Base-by-base conservation (phyloP, 1,140 invertebrate species). In the Marisa cornuarietis region DNA sequence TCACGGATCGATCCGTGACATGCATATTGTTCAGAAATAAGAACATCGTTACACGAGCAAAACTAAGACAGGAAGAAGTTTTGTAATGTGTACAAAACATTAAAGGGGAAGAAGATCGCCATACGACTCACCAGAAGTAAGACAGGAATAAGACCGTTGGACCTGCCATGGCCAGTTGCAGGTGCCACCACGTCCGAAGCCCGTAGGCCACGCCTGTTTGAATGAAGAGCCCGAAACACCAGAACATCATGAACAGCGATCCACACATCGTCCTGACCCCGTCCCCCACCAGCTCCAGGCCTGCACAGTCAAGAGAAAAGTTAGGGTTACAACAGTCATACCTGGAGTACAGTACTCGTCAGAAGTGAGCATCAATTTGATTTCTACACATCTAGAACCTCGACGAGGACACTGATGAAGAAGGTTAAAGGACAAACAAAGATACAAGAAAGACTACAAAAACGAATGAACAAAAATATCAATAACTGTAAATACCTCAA, bases 81-180 rank as follows among this genome's bases (percentile, higher is more conserved):
- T 13, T 8, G n/a, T n/a, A n/a, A n/a, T n/a, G n/a, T n/a, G n/a
- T 4, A 6, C 16, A 1, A 14, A 11, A 71, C 11, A 71, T 42
- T 72, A 7, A 22, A 71, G 31, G 68, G 22, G 49, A 49, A 49
- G 42, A 31, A 22, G 14, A 16, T 0, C 42, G n/a, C 8, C 54
- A n/a, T 0, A 5, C 0, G 0, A 84, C 80, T 78, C 84, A 89
- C 87, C 87, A 89, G 76, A 83, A 86, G 52, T 86, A 95, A 18
- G 93, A 92, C 18, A 96, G 83, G 80, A 96, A 92, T 14, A 95
- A 86, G 22, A 94, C 87, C 0, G 94, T 94, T 22, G 95, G 95
- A 54, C 95, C 85, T 0, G 95, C 95, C 66, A 96, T 93, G 0
- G 93, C 93, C 82, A 96, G 91, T 90, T 96, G 95, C 69, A 95